Base-by-base conservation (phyloP, 2,797 vertebrate species). In the Eurystomus glaucurus region DNA sequence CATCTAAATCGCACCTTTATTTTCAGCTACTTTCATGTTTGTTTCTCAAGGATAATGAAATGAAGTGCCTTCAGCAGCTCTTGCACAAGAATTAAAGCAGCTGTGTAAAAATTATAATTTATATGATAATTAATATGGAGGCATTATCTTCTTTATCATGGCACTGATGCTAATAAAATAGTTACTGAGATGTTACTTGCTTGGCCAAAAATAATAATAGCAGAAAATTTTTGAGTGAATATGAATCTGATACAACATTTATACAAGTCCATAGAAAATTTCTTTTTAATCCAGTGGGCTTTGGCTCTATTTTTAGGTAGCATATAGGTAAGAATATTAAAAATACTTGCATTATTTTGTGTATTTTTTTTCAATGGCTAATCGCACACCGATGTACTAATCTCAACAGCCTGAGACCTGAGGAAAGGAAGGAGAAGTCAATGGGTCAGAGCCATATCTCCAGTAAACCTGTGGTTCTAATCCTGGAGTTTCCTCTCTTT, bases 11-110 rank as follows among this genome's bases (percentile, higher is more conserved):
- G 64, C 55, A 80, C 64, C 45, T 80, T 64, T 95, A 43, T 87
- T 95, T 92, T 90, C 37, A 82, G 45, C 52, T 70, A 45, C 55
- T 82, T 97, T 87, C 66, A 93, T 76, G 64, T 85, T 90, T 80
- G 18, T 77, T 95, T 85, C 80, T 82, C 64, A 77, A 71, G 41
- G 60, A 74, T 71, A 72, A 87, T 37, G n/a, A 90, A 79, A 72
- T 10, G 6, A 86, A 86, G 33, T 2, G 46, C 66, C 52, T 87
- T 89, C 60, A 92, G 92, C 71, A 92, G 39, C 66, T 86, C 5
- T 69, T 71, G 28, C 75, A 82, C 48, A 90, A 72, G 45, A 77
- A 33, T 68, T 92, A 89, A 85, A 91, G 66, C 22, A 54, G 45
- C 33, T 64, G 10, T 54, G 31, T 85, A 85, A 91, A 91, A 88